Conservation (phyloP, 1,140 invertebrate species). For the Theocolax elegans region DNA sequence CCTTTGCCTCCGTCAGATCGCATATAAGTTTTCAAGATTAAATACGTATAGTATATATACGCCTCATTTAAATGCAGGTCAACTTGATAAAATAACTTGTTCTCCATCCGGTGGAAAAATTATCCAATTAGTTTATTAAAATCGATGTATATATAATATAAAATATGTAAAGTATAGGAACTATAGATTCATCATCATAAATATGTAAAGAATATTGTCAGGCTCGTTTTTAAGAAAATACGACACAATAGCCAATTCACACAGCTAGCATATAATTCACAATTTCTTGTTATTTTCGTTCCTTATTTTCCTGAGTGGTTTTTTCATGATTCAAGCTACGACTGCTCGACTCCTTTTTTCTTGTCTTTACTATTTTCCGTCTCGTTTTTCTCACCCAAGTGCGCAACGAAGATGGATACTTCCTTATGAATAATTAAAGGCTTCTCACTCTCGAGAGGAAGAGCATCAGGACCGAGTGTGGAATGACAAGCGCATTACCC, state of each 20-base stretch:
- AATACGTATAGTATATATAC: too few species aligned
- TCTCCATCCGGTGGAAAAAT: too few species aligned
- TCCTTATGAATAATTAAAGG: constrained; percentile 39
- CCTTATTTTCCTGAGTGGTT: constrained; percentile 47
- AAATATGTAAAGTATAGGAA: too few species aligned
- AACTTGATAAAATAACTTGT: too few species aligned
- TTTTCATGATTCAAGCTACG: constrained; percentile 40
- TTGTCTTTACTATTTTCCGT: constrained; percentile 24
- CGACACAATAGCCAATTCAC: constrained; percentile 1
- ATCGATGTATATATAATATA: background rate
- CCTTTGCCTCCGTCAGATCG: too few species aligned
- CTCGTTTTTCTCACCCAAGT: constrained; percentile 20
- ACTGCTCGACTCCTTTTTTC: constrained; percentile 28
- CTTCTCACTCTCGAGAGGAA: background rate
- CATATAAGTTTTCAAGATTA: too few species aligned
- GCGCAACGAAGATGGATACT: constrained; percentile 29
- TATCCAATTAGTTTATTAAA: too few species aligned
- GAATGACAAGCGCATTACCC: constrained; percentile 26
- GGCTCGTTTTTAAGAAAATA: background rate
- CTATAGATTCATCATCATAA: too few species aligned
- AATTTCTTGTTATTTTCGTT: constrained; percentile 37
- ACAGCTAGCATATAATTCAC: background rate
- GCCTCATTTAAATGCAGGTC: too few species aligned
- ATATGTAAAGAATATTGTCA: too few species aligned
- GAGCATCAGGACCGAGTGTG: background rate